Percentiles rank a stretch among this genome's conserved stretches.
Conservation (phyloP, 2,113 vertebrate species). For the Micromys minutus region DNA sequence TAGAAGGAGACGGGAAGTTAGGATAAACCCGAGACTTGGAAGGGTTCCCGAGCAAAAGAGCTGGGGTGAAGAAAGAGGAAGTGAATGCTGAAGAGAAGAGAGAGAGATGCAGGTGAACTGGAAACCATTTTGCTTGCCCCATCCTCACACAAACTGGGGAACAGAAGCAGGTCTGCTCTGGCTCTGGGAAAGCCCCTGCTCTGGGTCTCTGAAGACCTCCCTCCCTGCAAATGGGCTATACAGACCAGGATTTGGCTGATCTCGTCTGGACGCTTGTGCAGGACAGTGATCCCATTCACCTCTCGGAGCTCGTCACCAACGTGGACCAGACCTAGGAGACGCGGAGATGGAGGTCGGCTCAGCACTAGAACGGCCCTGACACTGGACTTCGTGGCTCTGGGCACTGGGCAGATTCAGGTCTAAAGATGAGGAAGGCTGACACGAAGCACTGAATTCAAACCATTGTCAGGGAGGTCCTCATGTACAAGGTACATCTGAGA, state of each 20-base stretch:
- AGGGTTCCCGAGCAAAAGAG: not conserved
- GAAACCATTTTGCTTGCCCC: not conserved
- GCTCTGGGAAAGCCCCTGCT: not conserved
- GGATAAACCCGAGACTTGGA: not conserved
- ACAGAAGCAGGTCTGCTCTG: not conserved
- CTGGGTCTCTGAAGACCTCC: not conserved
- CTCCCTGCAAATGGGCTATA: not conserved
- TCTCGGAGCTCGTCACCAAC: slow-evolving; percentile 96
- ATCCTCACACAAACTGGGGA: not conserved
- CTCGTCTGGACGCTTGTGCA: slow-evolving; percentile 95
- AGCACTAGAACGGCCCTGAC: not conserved
- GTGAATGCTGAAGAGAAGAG: not conserved
- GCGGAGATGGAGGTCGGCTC: not conserved
- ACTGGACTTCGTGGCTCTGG: not conserved
- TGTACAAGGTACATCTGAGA: not conserved
- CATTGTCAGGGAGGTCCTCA: not conserved
- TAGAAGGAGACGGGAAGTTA: not conserved
- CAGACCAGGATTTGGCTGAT: slow-evolving; percentile 97
- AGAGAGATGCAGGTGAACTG: not conserved
- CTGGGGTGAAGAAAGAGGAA: not conserved
- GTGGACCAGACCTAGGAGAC: slow-evolving; percentile 92
- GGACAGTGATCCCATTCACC: slow-evolving; percentile 94
- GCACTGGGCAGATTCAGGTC: not conserved
- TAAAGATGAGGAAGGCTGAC: not conserved
- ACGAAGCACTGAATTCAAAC: not conserved